These are phyloP conservation scores for Drosophila kambysellisi DNA, from an alignment of 2,888 invertebrate species.

Conservation along the genomic window DNA sequence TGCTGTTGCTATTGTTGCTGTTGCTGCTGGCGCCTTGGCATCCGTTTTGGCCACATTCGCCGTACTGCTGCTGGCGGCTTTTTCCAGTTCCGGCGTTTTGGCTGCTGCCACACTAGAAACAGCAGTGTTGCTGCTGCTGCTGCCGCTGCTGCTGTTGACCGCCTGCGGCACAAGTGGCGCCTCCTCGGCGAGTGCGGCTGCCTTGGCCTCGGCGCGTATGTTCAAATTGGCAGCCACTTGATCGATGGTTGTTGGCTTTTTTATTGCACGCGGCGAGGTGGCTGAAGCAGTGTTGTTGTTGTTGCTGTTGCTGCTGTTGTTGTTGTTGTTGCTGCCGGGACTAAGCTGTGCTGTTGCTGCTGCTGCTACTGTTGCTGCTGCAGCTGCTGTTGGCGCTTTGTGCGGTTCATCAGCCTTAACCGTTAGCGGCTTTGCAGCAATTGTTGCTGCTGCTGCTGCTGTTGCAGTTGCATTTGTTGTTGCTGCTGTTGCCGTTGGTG, in stretches of 20 bases:
- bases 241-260: slow-evolving; percentile 84
- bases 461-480: slow-evolving; percentile 33
- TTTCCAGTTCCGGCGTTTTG: slow-evolving; percentile 33
- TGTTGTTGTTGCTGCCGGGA: slow-evolving; percentile 48
- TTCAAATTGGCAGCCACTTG: slow-evolving; percentile 85
- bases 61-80: slow-evolving; percentile 14
- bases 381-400: slow-evolving; percentile 30
- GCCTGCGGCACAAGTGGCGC: slow-evolving; percentile 26
- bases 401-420: slow-evolving; percentile 51
- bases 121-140: slow-evolving; percentile 6
- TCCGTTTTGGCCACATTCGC: slow-evolving; percentile 30
- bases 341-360: slow-evolving; percentile 37
- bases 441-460: slow-evolving; percentile 30
- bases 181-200: slow-evolving; percentile 73
- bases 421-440: slow-evolving; percentile 36
- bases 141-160: slow-evolving; percentile 20
- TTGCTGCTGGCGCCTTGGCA: slow-evolving; percentile 14
- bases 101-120: neutral
- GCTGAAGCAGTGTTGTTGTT: slow-evolving; percentile 42
- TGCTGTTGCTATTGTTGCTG: slow-evolving; percentile 5
- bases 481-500: slow-evolving; percentile 46
- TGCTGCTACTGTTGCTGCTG: slow-evolving; percentile 22
- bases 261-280: slow-evolving; percentile 68
- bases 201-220: slow-evolving; percentile 82
- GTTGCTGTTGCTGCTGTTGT: slow-evolving; percentile 17